Conservation (phyloP, 2,797 vertebrate species). For the Eidolon dupreanum region DNA sequence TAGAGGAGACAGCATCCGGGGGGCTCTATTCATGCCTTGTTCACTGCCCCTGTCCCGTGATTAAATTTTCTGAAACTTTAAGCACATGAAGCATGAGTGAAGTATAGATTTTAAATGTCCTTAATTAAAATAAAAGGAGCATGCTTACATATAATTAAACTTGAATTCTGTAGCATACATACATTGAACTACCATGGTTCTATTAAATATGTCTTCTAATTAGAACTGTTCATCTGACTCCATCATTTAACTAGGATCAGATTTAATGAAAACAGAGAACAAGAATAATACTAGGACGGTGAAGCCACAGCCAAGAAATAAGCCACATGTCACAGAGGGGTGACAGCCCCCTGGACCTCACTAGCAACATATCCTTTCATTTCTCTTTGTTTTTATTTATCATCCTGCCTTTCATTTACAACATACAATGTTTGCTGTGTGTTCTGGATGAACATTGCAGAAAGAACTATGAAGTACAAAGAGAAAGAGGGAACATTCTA, state of each 20-base stretch:
- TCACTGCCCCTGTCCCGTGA: background rate
- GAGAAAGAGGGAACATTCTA: background rate
- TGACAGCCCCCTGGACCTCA: background rate
- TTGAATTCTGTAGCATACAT: background rate
- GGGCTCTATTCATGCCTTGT: background rate
- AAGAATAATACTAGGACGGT: rapidly evolving
- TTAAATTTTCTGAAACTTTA: background rate
- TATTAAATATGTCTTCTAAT: background rate
- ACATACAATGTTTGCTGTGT: background rate
- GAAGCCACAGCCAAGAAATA: rapidly evolving
- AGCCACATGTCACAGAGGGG: rapidly evolving
- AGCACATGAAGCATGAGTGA: background rate
- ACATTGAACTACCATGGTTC: background rate
- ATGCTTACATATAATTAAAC: background rate
- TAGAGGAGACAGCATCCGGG: rapidly evolving
- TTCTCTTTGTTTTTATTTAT: background rate
- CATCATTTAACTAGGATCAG: background rate
- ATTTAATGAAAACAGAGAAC: background rate
- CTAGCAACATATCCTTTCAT: rapidly evolving
- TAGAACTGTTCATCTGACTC: background rate
- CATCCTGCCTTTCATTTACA: background rate
- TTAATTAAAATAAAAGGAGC: background rate
- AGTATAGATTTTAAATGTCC: background rate
- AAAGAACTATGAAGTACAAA: constrained; percentile 50
- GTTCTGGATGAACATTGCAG: background rate